Conservation (phyloP, 2,797 vertebrate species). For the Cyprinodon diabolis region DNA sequence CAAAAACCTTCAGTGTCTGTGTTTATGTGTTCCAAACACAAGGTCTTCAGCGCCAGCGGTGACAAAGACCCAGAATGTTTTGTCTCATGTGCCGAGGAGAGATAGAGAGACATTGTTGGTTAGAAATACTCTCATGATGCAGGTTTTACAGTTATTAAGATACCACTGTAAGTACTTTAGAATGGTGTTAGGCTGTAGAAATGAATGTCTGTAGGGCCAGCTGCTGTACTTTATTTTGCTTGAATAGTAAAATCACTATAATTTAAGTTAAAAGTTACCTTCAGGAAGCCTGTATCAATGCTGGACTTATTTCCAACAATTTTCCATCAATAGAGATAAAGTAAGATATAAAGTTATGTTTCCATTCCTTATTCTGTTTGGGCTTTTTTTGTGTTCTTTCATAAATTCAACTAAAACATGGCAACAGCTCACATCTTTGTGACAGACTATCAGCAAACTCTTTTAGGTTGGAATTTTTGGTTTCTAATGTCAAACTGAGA, state of each 20-base stretch:
- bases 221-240: too few relatives aligned
- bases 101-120: not conserved
- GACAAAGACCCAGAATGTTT: constrained; percentile 39
- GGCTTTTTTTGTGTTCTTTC: too few relatives aligned
- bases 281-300: too few relatives aligned
- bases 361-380: too few relatives aligned
- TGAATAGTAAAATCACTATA: not conserved
- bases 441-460: too few relatives aligned
- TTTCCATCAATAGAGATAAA: too few relatives aligned
- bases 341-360: too few relatives aligned
- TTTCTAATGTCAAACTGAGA: too few relatives aligned
- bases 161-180: not conserved
- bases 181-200: not conserved
- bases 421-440: too few relatives aligned
- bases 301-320: not conserved
- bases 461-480: too few relatives aligned
- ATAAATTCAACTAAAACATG: too few relatives aligned
- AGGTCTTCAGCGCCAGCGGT: constrained; percentile 28
- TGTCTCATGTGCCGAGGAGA: constrained; percentile 26
- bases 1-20: constrained; percentile 37
- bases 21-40: constrained; percentile 26
- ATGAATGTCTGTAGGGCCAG: too few relatives aligned
- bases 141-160: not conserved
- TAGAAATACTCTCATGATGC: not conserved
- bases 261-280: not conserved